Percentiles rank a stretch among this genome's conserved stretches.
These are phyloP conservation scores for Alentia gelatinosa DNA, from an alignment of 2,888 invertebrate genomes.

Conservation along the genomic window DNA sequence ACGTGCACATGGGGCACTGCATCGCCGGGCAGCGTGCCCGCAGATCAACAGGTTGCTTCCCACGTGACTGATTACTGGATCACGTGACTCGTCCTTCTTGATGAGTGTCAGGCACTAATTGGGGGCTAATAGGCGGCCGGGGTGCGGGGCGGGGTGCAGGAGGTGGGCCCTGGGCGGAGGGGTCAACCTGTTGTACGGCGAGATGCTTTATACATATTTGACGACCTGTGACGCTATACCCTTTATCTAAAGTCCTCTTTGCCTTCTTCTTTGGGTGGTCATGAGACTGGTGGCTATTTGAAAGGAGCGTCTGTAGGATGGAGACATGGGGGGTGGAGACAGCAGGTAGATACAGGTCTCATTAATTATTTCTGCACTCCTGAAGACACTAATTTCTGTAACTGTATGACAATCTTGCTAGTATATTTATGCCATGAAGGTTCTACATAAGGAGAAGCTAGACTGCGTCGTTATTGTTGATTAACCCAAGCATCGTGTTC, in stretches of 20 bases:
- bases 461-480: too few species aligned
- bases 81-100: conserved; percentile 2
- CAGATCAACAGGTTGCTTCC: not conserved
- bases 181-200: not conserved
- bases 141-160: not conserved
- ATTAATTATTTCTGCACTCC: too few species aligned
- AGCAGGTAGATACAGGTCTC: too few species aligned
- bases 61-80: not conserved
- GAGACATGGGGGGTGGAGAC: too few species aligned
- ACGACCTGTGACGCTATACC: not conserved
- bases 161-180: not conserved
- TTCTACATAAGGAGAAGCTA: too few species aligned
- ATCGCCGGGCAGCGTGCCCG: not conserved
- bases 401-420: too few species aligned
- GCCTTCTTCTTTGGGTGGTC: not conserved
- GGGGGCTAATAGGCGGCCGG: not conserved
- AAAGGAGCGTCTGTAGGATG: too few species aligned
- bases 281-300: not conserved
- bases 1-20: too few species aligned
- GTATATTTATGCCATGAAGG: too few species aligned
- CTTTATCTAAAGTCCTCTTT: not conserved
- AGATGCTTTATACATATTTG: not conserved
- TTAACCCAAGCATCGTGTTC: too few species aligned
- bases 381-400: too few species aligned
- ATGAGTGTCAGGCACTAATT: conserved; percentile 9